Evolutionary conservation across 2,888 invertebrate species (phyloP), one percentile per base, ranked within the genome.

Genomic region (Dioctria linearis): DNA sequence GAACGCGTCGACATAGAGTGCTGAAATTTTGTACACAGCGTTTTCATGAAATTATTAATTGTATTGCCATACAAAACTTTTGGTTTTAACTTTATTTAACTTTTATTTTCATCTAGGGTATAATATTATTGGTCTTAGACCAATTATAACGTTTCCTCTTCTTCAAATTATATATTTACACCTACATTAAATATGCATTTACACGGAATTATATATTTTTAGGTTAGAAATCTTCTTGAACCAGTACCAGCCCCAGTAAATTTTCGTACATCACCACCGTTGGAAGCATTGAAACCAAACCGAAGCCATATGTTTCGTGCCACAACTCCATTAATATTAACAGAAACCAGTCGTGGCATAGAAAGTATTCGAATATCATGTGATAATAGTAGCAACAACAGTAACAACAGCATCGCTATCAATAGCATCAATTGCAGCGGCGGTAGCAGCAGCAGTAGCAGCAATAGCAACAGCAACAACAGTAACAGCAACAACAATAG

Each of bases 261-360:
- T 90, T 96, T 97, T 90, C 93, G 96, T 87, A 95, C 96, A 86
- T 96, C 96, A 85, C 97, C 97, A 85, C 97, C 97, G 83, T 91
- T 95, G 88, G 96, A 96, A 90, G 96, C 95, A 87, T 93, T 96
- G 88, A 95, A 95, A 90, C 95, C 96, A 86, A 88, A 89, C 86
- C 87, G 89, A 86, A 88, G 88, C 80, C 81, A 82, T 79, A 79
- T 83, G 87, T 88, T 87, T 87, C 88, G 89, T 86, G 88, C 89
- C 86, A 88, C 88, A 85, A 89, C 89, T 86, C 89, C 89, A 85
- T 87, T 88, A 85, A 88, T 89, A 85, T 86, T 89, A 85, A 87
- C 88, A 85, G 89, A 89, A 86, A 88, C 89, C 85, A 86, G 89
- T 85, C 88, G 89, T 86, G 89, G 89, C 85, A 89, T 89, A 86